Evolutionary conservation across 2,113 vertebrate species (phyloP), one percentile per base, ranked within the genome.

Genomic region (Galeopterus variegatus): DNA sequence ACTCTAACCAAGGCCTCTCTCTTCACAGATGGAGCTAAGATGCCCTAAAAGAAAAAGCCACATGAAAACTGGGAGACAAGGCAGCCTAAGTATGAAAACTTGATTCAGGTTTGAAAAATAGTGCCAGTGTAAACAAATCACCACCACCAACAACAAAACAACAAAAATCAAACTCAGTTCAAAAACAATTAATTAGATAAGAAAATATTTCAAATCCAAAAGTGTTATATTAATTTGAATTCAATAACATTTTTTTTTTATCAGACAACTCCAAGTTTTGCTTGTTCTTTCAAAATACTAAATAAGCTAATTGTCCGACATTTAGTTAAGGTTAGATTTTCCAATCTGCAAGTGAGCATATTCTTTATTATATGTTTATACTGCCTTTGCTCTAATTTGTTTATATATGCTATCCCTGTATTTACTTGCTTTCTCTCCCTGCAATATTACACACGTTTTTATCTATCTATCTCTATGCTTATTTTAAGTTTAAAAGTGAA

Each of bases 181-280:
- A 84, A 96, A 94, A 79, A 92, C n/a, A 90, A 65, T 45, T 65
- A 65, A 64, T 65, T 82, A 86, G 58, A 14, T 45, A 76, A 93
- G 41, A 75, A 94, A 90, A 76, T 73, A 73, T 80, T 72, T 84
- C 17, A 73, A 64, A 94, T 33, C 31, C 88, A 41, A 41, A 41
- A 41, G 41, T 41, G 41, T 4, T 41, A 3, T 41, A 41, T 41
- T 41, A 41, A 41, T 41, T 41, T 41, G 41, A 41, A 41, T 41
- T 41, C 41, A 41, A 41, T 41, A 41, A 41, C 4, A 3, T 41
- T 79, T 17, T 26, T 76, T 85, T 81, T 24, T 26, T 84, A 72
- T 82, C 50, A 85, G 85, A 67, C 58, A 75, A 87, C 52, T 18
- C 23, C 62, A 95, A 72, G 65, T 70, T n/a, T n/a, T 86, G 60